A percentile compares a stretch with the other conserved stretches of the same genome.
These are phyloP conservation scores for Drosophila burlai DNA, from an alignment of 1,140 invertebrate species.

Conservation along the genomic window DNA sequence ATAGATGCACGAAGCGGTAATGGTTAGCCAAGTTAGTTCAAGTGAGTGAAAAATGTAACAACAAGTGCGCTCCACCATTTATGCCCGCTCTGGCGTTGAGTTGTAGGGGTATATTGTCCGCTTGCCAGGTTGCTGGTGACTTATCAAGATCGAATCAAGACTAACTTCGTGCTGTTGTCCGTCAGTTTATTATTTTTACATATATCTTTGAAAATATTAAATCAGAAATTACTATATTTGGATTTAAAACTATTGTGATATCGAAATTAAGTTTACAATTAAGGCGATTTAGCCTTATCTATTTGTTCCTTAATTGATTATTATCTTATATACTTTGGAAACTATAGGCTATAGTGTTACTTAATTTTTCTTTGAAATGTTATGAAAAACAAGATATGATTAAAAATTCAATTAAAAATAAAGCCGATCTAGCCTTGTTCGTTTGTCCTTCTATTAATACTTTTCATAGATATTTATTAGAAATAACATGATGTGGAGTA, in stretches of 20 bases:
- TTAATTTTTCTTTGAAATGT: not conserved
- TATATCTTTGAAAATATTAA: not conserved
- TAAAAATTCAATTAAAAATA: not conserved
- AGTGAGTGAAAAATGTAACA: conserved; percentile 82
- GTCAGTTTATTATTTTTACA: not conserved
- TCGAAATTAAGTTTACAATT: not conserved
- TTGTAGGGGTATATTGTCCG: conserved; percentile 2
- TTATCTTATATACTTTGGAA: not conserved
- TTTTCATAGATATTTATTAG: too few species aligned
- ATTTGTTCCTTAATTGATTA: too few species aligned
- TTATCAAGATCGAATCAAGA: not conserved
- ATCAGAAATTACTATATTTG: not conserved
- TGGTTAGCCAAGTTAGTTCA: conserved; percentile 79
- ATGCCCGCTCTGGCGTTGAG: not conserved
- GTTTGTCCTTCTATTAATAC: too few species aligned
- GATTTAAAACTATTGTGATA: not conserved
- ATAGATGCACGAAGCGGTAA: conserved; percentile 12
- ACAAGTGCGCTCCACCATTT: conserved; percentile 60
- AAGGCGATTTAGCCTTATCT: not conserved
- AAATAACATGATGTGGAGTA: too few species aligned
- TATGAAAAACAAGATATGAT: not conserved
- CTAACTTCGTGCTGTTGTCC: not conserved
- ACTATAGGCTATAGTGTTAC: too few species aligned
- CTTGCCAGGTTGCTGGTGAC: not conserved
- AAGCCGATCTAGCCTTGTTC: not conserved